Evolutionary conservation across 2,888 invertebrate species (phyloP).

Genomic region (Chaitophorus viminalis): DNA sequence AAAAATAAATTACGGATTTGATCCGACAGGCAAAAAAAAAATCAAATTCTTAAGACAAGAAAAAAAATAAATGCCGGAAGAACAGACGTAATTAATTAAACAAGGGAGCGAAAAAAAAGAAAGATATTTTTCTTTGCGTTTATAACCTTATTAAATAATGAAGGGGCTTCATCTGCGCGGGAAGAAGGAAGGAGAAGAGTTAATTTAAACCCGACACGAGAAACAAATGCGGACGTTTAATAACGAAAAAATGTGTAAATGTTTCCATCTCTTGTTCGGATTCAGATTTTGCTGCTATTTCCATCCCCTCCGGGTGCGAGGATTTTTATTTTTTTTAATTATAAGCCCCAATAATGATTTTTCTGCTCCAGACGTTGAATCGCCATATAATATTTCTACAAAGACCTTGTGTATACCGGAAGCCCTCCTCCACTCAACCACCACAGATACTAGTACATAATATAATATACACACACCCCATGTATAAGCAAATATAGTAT

Average conservation of each 20-base stretch:
- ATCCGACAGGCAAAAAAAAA: slow-evolving; percentile 33
- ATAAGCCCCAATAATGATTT: slow-evolving; percentile 56
- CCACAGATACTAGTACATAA: not conserved
- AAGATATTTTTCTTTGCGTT: slow-evolving; percentile 61
- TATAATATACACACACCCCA: not conserved
- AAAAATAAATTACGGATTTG: slow-evolving; percentile 59
- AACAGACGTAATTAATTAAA: slow-evolving; percentile 62
- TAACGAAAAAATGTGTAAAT: slow-evolving; percentile 62
- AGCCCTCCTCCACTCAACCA: not conserved
- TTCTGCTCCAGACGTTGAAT: slow-evolving; percentile 34
- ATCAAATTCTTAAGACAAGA: slow-evolving; percentile 42
- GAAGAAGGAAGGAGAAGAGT: slow-evolving; percentile 41
- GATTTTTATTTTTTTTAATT: slow-evolving; percentile 49
- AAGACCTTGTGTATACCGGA: slow-evolving; percentile 33
- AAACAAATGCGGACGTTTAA: slow-evolving; percentile 62
- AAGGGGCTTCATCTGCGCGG: slow-evolving; percentile 47
- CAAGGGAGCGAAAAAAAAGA: slow-evolving; percentile 41
- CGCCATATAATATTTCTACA: slow-evolving; percentile 3
- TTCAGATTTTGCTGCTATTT: slow-evolving; percentile 52
- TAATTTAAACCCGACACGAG: slow-evolving; percentile 62
- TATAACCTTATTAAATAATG: slow-evolving; percentile 62
- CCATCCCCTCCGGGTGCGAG: not conserved
- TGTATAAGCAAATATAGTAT: too few species aligned
- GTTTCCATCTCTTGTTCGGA: slow-evolving; percentile 60
- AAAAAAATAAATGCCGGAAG: slow-evolving; percentile 58